phyloP scores from a whole-genome alignment of 2,113 vertebrate species.

The Callaeas wilsoni region DNA sequence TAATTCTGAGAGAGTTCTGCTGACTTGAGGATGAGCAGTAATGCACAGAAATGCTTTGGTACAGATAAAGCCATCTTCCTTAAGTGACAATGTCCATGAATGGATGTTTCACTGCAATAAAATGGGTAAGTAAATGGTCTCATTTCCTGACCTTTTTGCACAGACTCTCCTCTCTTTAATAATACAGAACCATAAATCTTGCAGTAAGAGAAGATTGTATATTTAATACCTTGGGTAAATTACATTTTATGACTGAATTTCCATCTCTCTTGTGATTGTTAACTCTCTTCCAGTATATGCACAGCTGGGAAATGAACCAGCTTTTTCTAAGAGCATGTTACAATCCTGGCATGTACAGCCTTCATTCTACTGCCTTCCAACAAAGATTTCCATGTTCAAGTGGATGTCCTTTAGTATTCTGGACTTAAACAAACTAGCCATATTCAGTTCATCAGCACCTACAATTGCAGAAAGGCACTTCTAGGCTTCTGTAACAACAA shows the following conservation, averaged over 20 bases:
- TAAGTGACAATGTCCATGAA: neutral
- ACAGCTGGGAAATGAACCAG: neutral
- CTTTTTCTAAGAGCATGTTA: neutral
- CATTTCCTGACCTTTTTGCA: neutral
- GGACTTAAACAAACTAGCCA: neutral
- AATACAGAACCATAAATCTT: neutral
- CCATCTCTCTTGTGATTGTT: neutral
- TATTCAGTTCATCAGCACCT: neutral
- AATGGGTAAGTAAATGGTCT: neutral
- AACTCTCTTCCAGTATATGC: neutral
- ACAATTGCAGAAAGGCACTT: neutral
- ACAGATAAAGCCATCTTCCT: neutral
- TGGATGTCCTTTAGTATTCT: neutral
- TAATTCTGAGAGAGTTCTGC: neutral
- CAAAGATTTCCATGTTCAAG: neutral
- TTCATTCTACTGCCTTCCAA: neutral
- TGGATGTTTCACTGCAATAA: neutral
- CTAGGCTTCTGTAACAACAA: neutral
- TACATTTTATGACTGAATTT: neutral
- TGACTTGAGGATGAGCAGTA: neutral
- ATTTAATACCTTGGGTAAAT: neutral
- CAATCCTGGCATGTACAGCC: neutral
- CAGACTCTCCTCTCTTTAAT: neutral
- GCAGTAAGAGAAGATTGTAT: neutral
- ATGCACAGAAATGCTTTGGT: neutral